Percentiles rank a stretch among this genome's conserved stretches.
phyloP scores from a whole-genome alignment of 2,888 invertebrate species.

The Nemoura dubitans region DNA sequence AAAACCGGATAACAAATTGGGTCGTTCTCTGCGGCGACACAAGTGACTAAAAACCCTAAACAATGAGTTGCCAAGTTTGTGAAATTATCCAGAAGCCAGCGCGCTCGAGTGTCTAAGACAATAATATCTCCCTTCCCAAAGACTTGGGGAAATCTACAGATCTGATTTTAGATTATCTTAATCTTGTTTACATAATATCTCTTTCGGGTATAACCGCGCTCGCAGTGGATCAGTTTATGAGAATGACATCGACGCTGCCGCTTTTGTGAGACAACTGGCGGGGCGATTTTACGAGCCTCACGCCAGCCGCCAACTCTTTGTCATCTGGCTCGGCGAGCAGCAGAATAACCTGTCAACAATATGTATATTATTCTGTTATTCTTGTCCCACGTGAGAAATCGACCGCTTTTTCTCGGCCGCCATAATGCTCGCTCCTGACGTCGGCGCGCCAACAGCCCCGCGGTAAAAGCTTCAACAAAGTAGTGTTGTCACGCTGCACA shows the following conservation, averaged over 20 bases:
- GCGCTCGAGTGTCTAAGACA: not conserved
- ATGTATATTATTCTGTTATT: not conserved
- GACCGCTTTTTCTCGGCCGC: not conserved
- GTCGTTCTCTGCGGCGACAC: conserved; percentile 30
- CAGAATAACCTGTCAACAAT: conserved; percentile 12
- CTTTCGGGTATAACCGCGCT: not conserved
- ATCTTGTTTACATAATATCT: conserved; percentile 27
- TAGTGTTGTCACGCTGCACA: not conserved
- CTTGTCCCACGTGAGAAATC: not conserved
- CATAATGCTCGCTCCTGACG: not conserved
- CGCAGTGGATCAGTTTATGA: not conserved
- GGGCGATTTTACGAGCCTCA: too few species aligned
- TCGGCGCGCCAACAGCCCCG: not conserved
- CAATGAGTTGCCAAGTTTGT: conserved; percentile 32
- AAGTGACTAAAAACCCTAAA: conserved; percentile 34
- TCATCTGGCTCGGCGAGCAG: not conserved
- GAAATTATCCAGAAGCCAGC: conserved; percentile 29
- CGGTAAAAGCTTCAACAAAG: not conserved
- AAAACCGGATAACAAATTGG: conserved; percentile 31
- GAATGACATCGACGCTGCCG: not conserved
- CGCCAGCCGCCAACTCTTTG: not conserved
- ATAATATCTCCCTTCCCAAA: not conserved
- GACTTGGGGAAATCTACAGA: conserved; percentile 13
- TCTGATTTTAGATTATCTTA: conserved; percentile 28
- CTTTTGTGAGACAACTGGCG: not conserved